Conservation (phyloP, 1,140 invertebrate species). For the Drosophila orena region DNA sequence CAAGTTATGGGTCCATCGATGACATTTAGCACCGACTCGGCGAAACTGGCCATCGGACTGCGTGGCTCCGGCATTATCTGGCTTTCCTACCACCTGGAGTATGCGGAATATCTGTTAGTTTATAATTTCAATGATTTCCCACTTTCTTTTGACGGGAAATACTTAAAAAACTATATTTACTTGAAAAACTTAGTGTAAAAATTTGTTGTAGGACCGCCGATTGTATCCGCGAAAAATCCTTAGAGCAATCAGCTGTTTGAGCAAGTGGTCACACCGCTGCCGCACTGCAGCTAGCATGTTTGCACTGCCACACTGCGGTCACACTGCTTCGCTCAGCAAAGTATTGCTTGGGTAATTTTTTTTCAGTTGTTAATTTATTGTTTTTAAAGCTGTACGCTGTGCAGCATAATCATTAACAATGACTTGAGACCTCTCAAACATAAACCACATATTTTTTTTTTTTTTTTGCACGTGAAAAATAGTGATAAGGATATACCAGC, state of each 20-base stretch:
- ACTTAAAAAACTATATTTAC: constrained; percentile 20
- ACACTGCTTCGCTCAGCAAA: constrained; percentile 8
- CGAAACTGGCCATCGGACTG: constrained; percentile 85
- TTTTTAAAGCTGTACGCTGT: constrained; percentile 14
- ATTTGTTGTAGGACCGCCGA: constrained; percentile 15
- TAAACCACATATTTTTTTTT: constrained; percentile 62
- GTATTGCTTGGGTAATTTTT: constrained; percentile 63
- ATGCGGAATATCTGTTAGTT: background rate
- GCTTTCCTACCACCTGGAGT: constrained; percentile 34
- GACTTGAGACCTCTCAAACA: constrained; percentile 46
- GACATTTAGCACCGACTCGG: constrained; percentile 85
- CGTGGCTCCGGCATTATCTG: constrained; percentile 80
- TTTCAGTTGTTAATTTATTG: constrained; percentile 25
- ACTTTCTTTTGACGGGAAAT: background rate
- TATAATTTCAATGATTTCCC: background rate
- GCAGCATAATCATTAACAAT: constrained; percentile 42
- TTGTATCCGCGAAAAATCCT: background rate
- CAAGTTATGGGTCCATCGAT: constrained; percentile 88
- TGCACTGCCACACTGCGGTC: background rate
- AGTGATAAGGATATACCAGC: constrained; percentile 57
- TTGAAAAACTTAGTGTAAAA: constrained; percentile 21
- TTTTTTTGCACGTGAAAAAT: constrained; percentile 76
- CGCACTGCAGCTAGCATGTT: background rate
- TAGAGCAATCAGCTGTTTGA: constrained; percentile 4
- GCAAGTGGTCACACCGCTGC: background rate